A percentile compares a stretch with the other conserved stretches of the same genome.
These are phyloP conservation scores for Listronotus oregonensis DNA, from an alignment of 1,140 invertebrate species.

Conservation along the genomic window DNA sequence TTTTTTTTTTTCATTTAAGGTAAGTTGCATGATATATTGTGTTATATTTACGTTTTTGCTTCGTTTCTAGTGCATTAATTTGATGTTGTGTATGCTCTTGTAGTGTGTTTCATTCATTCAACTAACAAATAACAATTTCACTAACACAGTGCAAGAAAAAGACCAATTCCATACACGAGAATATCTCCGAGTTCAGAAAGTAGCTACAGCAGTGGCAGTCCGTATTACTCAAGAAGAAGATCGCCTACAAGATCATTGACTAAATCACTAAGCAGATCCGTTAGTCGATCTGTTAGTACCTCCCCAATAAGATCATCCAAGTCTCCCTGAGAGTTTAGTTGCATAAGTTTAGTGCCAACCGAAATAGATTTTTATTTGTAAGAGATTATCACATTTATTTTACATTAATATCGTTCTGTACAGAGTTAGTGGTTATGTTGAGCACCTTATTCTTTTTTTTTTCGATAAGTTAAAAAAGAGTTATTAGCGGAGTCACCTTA, in stretches of 20 bases:
- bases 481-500: too few species aligned
- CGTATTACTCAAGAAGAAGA: conserved; percentile 59
- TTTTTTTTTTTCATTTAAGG: conserved; percentile 7
- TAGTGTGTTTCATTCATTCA: not conserved
- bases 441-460: too few species aligned
- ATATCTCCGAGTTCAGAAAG: conserved; percentile 77
- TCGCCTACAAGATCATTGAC: conserved; percentile 57
- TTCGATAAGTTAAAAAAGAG: too few species aligned
- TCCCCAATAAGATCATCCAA: conserved; percentile 30
- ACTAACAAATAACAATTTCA: conserved; percentile 32
- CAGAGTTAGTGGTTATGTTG: too few species aligned
- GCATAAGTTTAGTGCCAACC: conserved; percentile 11
- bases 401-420: too few species aligned
- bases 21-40: conserved; percentile 32
- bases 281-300: conserved; percentile 22
- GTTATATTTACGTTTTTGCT: conserved; percentile 10
- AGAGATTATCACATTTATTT: not conserved
- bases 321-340: conserved; percentile 34
- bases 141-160: conserved; percentile 80
- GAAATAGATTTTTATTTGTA: conserved; percentile 12
- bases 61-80: not conserved
- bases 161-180: conserved; percentile 87
- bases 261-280: conserved; percentile 45
- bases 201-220: conserved; percentile 65
- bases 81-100: not conserved